Evolutionary conservation across 2,888 invertebrate genomes (phyloP), one percentile per base, ranked within the genome.

Genomic region (Nemoura dubitans): DNA sequence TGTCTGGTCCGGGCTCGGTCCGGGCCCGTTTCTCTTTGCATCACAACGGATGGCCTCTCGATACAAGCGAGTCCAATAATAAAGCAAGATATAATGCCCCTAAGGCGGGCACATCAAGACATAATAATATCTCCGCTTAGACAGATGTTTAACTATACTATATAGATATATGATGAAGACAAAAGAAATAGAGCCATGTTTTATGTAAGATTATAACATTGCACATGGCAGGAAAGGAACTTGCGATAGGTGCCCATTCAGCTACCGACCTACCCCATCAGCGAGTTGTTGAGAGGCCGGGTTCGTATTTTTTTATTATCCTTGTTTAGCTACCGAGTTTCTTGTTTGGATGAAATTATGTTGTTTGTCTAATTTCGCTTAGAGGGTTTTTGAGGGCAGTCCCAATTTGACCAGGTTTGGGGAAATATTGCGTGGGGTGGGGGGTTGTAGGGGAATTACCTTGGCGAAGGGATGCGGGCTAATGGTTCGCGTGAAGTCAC

Each of bases 131-230:
- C 59, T 59, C 59, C 59, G 59, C 59, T 3, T 59, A 59, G 59
- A 59, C 59, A 59, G 59, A 59, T 59, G 59, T 59, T 59, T 59
- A 59, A 59, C 14, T 59, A 59, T n/a, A n/a, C n/a, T n/a, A n/a
- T n/a, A n/a, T n/a, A n/a, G n/a, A n/a, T n/a, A n/a, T 59, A 59
- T 59, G 59, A 59, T 21, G 16, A 59, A 59, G 59, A 59, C 59
- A 59, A 59, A 59, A 59, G 59, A 59, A 59, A 36, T 36, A 3
- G 36, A 36, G 10, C 59, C 59, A 59, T 59, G 59, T 59, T 59
- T 10, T 21, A 59, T 59, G 59, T 59, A 59, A 59, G 59, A 59
- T 59, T 59, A 59, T 59, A 59, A 59, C 59, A 59, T 59, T 59
- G 59, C 59, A 7, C 59, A 59, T 59, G 59, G 59, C 2, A 59